A percentile compares a stretch with the other conserved stretches of the same genome.
These are phyloP conservation scores for Meta bourneti DNA, from an alignment of 2,888 invertebrate genomes.

Conservation along the genomic window DNA sequence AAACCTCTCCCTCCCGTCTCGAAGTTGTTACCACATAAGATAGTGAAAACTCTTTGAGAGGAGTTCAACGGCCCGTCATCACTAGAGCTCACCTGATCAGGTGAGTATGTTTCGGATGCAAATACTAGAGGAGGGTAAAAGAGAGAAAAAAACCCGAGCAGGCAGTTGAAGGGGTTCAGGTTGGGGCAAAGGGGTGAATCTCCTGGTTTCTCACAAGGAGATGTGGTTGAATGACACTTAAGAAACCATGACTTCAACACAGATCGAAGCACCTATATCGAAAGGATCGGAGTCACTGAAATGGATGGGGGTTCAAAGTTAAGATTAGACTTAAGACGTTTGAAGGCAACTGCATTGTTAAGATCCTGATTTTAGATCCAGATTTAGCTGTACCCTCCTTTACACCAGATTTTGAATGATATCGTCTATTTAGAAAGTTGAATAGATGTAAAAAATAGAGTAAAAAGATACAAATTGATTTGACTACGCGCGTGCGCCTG, in stretches of 20 bases:
- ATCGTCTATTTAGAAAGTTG: too few species aligned
- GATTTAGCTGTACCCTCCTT: too few species aligned
- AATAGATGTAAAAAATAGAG: too few species aligned
- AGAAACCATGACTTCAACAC: conserved; percentile 27
- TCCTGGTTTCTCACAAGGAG: conserved; percentile 25
- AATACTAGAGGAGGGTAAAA: not conserved
- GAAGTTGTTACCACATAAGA: not conserved
- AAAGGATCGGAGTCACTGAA: conserved; percentile 8
- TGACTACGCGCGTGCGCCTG: too few species aligned
- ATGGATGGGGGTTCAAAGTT: conserved; percentile 5
- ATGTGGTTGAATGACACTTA: conserved; percentile 59
- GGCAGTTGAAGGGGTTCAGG: conserved; percentile 19
- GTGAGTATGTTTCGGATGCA: not conserved
- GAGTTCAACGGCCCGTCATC: conserved; percentile 34
- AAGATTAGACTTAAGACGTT: too few species aligned
- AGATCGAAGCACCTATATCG: conserved; percentile 24
- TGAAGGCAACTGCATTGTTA: too few species aligned
- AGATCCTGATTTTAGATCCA: too few species aligned
- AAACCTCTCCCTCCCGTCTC: not conserved
- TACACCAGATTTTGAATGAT: too few species aligned
- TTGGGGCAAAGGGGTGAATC: conserved; percentile 48
- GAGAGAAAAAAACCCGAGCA: not conserved
- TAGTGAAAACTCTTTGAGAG: not conserved
- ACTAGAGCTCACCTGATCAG: not conserved
- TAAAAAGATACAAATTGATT: too few species aligned